Percentiles rank a stretch among this genome's conserved stretches.
These are phyloP conservation scores for Poeciliopsis infans DNA, from an alignment of 2,797 vertebrate species.

Conservation along the genomic window DNA sequence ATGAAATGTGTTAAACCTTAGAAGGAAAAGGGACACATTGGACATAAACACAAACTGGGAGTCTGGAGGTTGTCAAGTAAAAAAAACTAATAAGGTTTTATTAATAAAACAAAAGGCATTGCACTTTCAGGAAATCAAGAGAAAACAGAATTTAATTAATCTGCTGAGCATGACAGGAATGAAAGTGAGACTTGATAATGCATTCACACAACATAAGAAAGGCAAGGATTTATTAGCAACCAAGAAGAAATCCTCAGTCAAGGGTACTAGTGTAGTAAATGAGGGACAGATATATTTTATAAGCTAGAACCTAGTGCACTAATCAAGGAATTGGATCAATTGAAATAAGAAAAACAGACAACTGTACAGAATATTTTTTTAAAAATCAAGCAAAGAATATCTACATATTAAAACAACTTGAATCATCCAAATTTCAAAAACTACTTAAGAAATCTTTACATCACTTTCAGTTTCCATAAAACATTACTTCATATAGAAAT, in stretches of 20 bases:
- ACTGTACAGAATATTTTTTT: neutral
- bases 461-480: neutral
- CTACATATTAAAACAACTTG: neutral
- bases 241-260: neutral
- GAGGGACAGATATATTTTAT: too few relatives aligned
- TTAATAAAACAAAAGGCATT: conserved; percentile 12
- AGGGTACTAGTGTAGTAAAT: neutral
- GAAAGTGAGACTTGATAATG: neutral
- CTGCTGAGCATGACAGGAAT: neutral
- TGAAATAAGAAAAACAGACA: neutral
- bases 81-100: conserved; percentile 4
- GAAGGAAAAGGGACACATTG: neutral
- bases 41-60: neutral
- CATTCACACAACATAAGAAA: neutral
- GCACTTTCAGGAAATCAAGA: neutral
- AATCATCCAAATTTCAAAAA: neutral
- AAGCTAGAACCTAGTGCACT: neutral
- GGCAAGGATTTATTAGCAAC: neutral
- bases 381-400: neutral
- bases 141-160: conserved; percentile 4
- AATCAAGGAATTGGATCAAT: neutral
- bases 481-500: neutral
- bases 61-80: neutral
- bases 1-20: neutral
- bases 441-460: neutral